These are phyloP conservation scores for Perca fluviatilis DNA, from an alignment of 2,113 vertebrate species.

Conservation along the genomic window DNA sequence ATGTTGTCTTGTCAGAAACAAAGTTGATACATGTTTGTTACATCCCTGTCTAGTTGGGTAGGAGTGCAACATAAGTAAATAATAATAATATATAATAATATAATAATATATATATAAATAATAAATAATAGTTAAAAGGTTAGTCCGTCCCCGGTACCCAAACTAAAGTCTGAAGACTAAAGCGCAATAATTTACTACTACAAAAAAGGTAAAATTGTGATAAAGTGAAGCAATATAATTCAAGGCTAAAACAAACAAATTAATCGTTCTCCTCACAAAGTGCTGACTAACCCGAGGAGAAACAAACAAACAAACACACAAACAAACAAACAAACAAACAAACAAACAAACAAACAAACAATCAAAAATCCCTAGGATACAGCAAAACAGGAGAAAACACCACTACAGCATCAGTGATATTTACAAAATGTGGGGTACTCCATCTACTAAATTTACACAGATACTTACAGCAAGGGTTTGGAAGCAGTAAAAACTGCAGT, in stretches of 20 bases:
- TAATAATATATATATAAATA: too few species aligned
- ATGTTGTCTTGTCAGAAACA: neutral
- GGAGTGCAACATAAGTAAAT: neutral
- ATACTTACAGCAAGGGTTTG: neutral
- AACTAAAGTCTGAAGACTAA: neutral
- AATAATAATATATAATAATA: too few species aligned
- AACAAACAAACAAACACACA: neutral
- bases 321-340: neutral
- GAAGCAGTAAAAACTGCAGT: neutral
- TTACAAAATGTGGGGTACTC: neutral
- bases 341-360: neutral
- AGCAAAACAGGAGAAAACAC: neutral
- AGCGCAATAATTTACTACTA: neutral
- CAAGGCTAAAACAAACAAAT: neutral
- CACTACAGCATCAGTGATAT: conserved; percentile 1
- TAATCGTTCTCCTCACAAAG: neutral
- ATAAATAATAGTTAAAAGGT: neutral
- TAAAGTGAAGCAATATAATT: neutral
- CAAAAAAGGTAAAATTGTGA: neutral
- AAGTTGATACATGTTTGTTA: neutral
- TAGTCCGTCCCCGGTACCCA: neutral
- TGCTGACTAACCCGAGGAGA: neutral
- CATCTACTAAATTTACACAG: neutral
- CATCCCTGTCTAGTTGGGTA: neutral
- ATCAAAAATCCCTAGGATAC: neutral